These are phyloP conservation scores for Cephus nigrinus DNA, from an alignment of 2,888 invertebrate genomes.

Conservation along the genomic window DNA sequence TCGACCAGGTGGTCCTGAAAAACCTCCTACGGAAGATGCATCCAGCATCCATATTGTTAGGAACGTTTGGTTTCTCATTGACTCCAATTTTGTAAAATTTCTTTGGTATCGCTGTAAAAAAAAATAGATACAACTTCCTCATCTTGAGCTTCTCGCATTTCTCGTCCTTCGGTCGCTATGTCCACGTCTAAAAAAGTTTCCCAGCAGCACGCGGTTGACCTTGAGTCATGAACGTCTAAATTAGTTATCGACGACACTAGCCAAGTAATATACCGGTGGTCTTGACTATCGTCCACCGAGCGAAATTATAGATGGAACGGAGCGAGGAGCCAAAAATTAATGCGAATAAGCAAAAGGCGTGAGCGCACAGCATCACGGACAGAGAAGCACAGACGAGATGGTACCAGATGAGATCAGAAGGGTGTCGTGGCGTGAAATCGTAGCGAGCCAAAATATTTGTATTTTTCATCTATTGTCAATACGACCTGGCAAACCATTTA, in stretches of 20 bases:
- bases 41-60: neutral
- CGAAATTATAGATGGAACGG: neutral
- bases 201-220: neutral
- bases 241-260: neutral
- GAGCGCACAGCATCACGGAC: neutral
- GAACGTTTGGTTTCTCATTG: neutral
- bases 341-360: neutral
- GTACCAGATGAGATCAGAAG: slow-evolving; percentile 7
- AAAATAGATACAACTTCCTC: neutral
- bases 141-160: neutral
- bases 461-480: slow-evolving; percentile 26
- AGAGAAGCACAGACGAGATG: neutral
- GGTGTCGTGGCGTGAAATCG: slow-evolving; percentile 50
- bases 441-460: slow-evolving; percentile 57
- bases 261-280: neutral
- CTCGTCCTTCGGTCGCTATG: neutral
- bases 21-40: neutral
- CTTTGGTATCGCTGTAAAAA: neutral
- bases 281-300: neutral
- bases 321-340: neutral
- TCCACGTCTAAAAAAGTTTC: neutral
- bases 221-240: neutral
- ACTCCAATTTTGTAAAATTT: neutral
- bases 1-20: slow-evolving; percentile 42
- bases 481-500: neutral